Evolutionary conservation across 2,888 invertebrate genomes (phyloP).

Genomic region (Polymixis lichenea): DNA sequence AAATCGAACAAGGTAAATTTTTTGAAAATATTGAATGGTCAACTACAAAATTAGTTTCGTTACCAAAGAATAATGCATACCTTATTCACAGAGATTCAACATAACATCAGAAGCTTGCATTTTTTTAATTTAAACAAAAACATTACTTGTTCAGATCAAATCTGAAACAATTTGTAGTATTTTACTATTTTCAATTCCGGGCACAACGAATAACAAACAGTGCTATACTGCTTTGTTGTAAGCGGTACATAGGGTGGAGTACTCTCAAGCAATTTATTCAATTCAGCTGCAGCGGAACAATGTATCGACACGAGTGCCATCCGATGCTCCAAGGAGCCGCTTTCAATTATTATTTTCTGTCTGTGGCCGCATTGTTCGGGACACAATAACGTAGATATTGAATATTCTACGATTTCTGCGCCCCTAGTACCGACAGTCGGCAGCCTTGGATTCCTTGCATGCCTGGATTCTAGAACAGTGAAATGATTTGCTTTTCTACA

Average conservation of each 20-base stretch:
- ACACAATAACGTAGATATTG: slow-evolving; percentile 65
- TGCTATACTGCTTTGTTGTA: slow-evolving; percentile 34
- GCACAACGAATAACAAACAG: slow-evolving; percentile 31
- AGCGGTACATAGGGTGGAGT: slow-evolving; percentile 25
- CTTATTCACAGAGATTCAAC: neutral
- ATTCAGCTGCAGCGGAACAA: slow-evolving; percentile 57
- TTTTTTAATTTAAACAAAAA: slow-evolving; percentile 19
- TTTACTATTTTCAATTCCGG: slow-evolving; percentile 43
- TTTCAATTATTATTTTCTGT: slow-evolving; percentile 68
- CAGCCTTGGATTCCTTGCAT: slow-evolving; percentile 13
- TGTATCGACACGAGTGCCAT: slow-evolving; percentile 61
- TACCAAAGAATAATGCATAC: neutral
- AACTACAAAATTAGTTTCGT: neutral
- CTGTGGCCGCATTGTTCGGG: slow-evolving; percentile 60
- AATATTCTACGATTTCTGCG: slow-evolving; percentile 60
- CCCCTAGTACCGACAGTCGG: slow-evolving; percentile 29
- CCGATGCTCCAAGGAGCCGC: slow-evolving; percentile 57
- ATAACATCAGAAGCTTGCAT: neutral
- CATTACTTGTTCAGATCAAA: slow-evolving; percentile 12
- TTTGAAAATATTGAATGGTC: no score
- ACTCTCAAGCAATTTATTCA: slow-evolving; percentile 58
- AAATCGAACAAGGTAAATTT: neutral
- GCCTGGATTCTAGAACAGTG: slow-evolving; percentile 14
- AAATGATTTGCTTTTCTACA: slow-evolving; percentile 16
- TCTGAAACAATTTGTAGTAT: slow-evolving; percentile 23